Base-by-base conservation (phyloP, 1,140 invertebrate species). In the Stenopsyche tienmushanensis region DNA sequence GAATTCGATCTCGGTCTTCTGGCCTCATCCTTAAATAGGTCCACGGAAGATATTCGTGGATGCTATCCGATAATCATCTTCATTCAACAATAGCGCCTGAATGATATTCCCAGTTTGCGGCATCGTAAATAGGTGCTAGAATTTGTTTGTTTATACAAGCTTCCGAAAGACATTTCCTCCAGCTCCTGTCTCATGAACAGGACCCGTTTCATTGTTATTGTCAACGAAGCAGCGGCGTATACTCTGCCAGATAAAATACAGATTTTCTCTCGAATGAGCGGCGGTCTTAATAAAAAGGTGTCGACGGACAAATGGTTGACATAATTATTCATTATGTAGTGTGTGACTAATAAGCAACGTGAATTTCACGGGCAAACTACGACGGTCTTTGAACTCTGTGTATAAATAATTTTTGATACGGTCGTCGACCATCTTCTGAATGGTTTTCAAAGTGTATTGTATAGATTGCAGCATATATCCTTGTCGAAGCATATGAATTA, bases 271-370 rank as follows among this genome's bases (percentile, higher is more conserved):
- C 7, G 20, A 15, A 20, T 15, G 45, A 15, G 8, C 42, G 21
- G 13, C 24, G 25, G 24, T 13, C 34, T 47, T 60, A 60, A 60
- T 49, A 60, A 47, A 34, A 47, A 47, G 57, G 5, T 24, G 57
- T 29, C 57, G 57, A 60, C 41, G 39, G 57, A 60, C 57, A 60
- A 60, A 60, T 44, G 57, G 57, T 39, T 60, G 57, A 60, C 57
- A 60, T 60, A 47, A 60, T 60, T 60, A 60, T 60, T 60, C 57
- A 47, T 60, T 60, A 60, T 60, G 42, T 26, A n/a, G n/a, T 34
- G 17, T 23, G 57, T 60, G 57, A 60, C 42, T 60, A 60, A 60
- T 60, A 60, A 44, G 42, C 42, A 7, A 2, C 23, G 23, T 29
- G 18, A 15, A 23, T 58, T 58, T 58, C 55, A 58, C 29, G 55